Evolutionary conservation across 2,797 vertebrate species (phyloP), one percentile per base, ranked within the genome.

Genomic region (Acipenser oxyrinchus): DNA sequence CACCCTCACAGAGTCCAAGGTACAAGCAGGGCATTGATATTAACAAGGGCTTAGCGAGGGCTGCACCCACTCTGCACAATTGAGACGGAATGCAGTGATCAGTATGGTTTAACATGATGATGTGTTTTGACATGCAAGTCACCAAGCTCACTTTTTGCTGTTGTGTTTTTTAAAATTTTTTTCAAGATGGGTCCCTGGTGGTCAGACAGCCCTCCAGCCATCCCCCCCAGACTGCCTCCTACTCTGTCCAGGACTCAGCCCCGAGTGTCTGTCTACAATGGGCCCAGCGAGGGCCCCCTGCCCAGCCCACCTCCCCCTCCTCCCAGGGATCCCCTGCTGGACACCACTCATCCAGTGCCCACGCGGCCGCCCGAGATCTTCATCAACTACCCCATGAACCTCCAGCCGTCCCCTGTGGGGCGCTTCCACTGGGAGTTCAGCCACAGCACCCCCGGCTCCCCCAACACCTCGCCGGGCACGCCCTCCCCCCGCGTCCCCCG

Each of bases 351-450:
- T 0, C 94, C 94, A 0, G 86, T 95, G 57, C 94, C 95, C 2
- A 89, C 93, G 50, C 89, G 94, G 1, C 95, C 95, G 0, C 94
- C 93, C 0, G 95, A 98, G 84, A 95, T 95, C 82, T 99, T 98
- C 77, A 94, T 98, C 84, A 98, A 98, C 88, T 96, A 90, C 78
- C 94, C 95, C 0, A 77, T 93, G 53, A 93, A 83, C 79, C 82
- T 93, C 69, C 94, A 95, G 82, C 93, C 91, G 0, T 95, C 94
- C 6, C 95, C 95, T 0, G 77, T 89, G 75, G 90, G 92, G 61
- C 92, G 93, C 67, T 75, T 92, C 74, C 93, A 91, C 76, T 85
- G 94, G 93, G 83, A 96, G 69, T 84, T 93, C 68, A 80, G 89
- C 69, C 23, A 73, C 0, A 78, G 69, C 70, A 76, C 82, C 0